phyloP scores from a whole-genome alignment of 2,797 vertebrate genomes.

The Myotis pilosus region DNA sequence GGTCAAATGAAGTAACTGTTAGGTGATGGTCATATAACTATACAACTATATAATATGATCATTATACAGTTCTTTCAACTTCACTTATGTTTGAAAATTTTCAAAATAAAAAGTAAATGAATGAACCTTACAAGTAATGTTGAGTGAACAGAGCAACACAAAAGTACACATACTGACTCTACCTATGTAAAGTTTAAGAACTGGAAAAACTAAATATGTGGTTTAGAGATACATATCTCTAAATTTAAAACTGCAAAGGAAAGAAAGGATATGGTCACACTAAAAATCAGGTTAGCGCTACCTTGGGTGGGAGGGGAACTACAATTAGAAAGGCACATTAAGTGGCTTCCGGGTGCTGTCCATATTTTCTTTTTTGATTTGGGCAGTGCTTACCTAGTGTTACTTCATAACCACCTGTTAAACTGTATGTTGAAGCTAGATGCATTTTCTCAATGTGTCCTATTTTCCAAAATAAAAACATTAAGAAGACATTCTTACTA shows the following conservation, averaged over 20 bases:
- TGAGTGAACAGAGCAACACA: not conserved
- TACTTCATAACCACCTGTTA: not conserved
- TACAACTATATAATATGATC: not conserved
- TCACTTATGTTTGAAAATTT: not conserved
- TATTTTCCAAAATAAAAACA: slow-evolving; percentile 6
- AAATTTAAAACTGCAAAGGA: not conserved
- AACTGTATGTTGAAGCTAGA: not conserved
- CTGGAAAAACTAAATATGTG: not conserved
- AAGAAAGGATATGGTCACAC: not conserved
- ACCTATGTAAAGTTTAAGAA: not conserved
- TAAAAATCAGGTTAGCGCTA: not conserved
- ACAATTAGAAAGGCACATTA: not conserved
- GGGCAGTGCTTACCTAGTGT: not conserved
- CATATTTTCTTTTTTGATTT: not conserved
- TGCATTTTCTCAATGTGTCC: not conserved
- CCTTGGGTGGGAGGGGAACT: not conserved
- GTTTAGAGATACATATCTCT: not conserved
- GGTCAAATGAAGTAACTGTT: not conserved
- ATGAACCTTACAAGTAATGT: not conserved
- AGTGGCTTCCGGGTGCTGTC: not conserved
- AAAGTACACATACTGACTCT: not conserved
- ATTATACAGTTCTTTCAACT: not conserved
- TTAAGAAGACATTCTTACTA: not conserved
- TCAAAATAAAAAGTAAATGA: not conserved
- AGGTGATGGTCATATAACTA: not conserved